Base-by-base conservation (phyloP, 1,140 invertebrate genomes). In the Tetranychus urticae region DNA sequence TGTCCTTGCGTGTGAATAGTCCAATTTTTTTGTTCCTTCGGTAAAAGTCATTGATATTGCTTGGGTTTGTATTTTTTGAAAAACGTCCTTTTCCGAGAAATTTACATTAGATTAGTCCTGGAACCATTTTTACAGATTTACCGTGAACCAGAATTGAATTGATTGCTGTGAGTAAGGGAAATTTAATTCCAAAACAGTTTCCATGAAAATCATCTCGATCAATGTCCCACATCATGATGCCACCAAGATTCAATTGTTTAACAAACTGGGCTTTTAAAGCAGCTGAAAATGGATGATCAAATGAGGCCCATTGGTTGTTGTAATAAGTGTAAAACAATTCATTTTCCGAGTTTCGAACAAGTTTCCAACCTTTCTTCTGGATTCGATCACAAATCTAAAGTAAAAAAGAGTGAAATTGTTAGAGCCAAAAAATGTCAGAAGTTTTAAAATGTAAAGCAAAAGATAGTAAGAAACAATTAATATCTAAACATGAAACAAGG, bases 221-320 rank as follows among this genome's bases (percentile, higher is more conserved):
- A 12, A 72, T 59, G 36, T 67, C 65, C 71, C 71, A 72, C 0
- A 73, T 67, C 71, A 72, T 75, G 77, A 80, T 77, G 2, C 72
- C 72, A 12, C 68, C 70, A n/a, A 73, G 61, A 7, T 66, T 62
- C 13, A 66, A 59, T 47, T 64, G 48, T 42, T 66, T 65, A 10
- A 70, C 62, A 59, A 66, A 72, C 12, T 69, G 56, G 13, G 68
- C 65, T 67, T 86, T 87, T 62, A 77, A 75, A 59, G 76, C 74
- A 36, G 85, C 73, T 42, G 80, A 80, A n/a, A 78, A 70, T 0
- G 55, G 55, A 39, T 56, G 34, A 56, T 56, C 55, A 23, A 37
- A 56, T 56, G 34, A 36, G 37, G 33, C 55, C 55, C 55, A 56
- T 56, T 56, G 55, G 35, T 56, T 33, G 33, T 33, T 33, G 14